Percentiles rank a stretch among this genome's conserved stretches.
Conservation (phyloP, 2,113 vertebrate species). For the Okapia johnstoni region DNA sequence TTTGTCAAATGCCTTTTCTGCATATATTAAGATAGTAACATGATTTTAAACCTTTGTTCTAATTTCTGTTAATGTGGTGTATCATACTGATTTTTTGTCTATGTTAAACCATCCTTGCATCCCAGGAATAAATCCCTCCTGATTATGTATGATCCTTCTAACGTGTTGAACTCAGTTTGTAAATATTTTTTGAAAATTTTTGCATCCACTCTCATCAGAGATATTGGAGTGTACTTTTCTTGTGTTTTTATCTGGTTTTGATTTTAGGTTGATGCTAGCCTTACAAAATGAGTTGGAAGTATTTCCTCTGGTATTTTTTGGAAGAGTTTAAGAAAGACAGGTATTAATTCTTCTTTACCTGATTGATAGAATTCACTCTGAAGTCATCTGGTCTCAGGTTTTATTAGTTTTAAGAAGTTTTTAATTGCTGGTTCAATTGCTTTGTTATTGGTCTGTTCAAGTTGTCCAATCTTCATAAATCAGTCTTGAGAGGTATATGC, state of each 20-base stretch:
- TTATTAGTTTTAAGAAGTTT: background rate
- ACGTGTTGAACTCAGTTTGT: background rate
- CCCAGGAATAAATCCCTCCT: background rate
- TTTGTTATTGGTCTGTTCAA: background rate
- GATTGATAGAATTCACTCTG: background rate
- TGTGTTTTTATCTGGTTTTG: background rate
- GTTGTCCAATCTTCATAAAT: background rate
- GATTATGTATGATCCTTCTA: background rate
- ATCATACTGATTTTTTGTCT: background rate
- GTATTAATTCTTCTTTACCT: background rate
- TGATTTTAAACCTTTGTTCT: background rate
- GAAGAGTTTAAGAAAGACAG: background rate
- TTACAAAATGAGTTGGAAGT: background rate
- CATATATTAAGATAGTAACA: background rate
- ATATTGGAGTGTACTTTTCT: background rate
- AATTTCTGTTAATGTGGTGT: background rate
- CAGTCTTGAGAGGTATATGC: background rate
- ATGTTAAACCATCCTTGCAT: background rate
- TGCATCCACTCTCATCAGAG: background rate
- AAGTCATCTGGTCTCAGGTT: background rate
- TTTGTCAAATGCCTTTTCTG: background rate
- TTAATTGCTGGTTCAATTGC: background rate
- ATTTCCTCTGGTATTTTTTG: background rate
- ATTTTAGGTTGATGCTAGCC: background rate
- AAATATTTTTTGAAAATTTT: background rate